phyloP scores from a whole-genome alignment of 2,113 vertebrate genomes.

The Dissostichus mawsoni region DNA sequence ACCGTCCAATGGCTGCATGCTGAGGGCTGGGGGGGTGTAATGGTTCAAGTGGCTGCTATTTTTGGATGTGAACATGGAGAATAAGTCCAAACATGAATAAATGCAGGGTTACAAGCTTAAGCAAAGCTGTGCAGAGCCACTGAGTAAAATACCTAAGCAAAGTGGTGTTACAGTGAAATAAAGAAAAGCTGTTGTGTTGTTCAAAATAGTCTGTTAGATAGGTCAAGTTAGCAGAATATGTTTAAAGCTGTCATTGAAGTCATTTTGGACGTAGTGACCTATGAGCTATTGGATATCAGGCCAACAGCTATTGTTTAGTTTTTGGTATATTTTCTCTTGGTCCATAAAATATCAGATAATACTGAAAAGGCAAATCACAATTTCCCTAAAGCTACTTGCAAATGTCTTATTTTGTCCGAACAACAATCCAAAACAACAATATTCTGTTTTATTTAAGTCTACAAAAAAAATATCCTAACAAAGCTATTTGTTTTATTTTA shows the following conservation, averaged over 20 bases:
- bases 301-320: not conserved
- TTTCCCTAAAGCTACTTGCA: not conserved
- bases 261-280: not conserved
- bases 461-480: not conserved
- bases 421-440: not conserved
- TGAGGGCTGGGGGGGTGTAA: slow-evolving; percentile 23
- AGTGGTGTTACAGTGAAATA: not conserved
- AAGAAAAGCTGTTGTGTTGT: slow-evolving; percentile 2
- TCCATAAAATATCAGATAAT: not conserved
- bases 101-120: slow-evolving; percentile 48
- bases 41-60: slow-evolving; percentile 67
- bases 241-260: not conserved
- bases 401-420: not conserved
- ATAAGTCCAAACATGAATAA: slow-evolving; percentile 52
- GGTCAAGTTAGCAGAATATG: not conserved
- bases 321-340: not conserved
- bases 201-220: not conserved
- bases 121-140: slow-evolving; percentile 1
- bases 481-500: no score
- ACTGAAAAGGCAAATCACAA: not conserved
- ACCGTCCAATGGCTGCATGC: slow-evolving; percentile 39
- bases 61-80: slow-evolving; percentile 68
- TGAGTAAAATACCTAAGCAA: not conserved
- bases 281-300: not conserved
- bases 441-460: not conserved